Evolutionary conservation across 2,113 vertebrate genomes (phyloP).

Genomic region (Centropristis striata): DNA sequence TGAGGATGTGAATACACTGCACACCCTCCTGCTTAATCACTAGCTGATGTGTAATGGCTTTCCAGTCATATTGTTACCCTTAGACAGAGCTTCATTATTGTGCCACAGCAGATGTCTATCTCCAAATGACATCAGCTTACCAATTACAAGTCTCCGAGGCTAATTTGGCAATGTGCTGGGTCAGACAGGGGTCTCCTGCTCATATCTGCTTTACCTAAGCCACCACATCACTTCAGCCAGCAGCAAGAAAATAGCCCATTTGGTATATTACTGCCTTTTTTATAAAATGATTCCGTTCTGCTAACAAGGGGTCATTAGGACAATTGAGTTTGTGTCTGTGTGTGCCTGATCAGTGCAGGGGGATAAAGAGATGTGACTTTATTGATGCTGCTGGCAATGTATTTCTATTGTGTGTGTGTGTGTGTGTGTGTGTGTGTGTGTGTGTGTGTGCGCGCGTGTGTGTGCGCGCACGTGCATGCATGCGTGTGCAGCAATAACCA

Average conservation of each 20-base stretch:
- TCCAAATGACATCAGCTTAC: slow-evolving; percentile 79
- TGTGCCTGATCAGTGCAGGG: slow-evolving; percentile 56
- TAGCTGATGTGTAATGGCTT: slow-evolving; percentile 77
- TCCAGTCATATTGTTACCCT: slow-evolving; percentile 79
- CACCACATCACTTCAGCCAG: slow-evolving; percentile 57
- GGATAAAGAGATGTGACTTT: slow-evolving; percentile 51
- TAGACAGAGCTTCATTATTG: slow-evolving; percentile 76
- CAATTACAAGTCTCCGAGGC: slow-evolving; percentile 80
- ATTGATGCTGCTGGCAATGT: slow-evolving; percentile 53
- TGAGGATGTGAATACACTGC: slow-evolving; percentile 43
- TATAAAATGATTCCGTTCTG: slow-evolving; percentile 71
- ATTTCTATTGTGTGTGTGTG: slow-evolving; percentile 24
- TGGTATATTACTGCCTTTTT: slow-evolving; percentile 54
- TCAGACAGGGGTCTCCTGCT: slow-evolving; percentile 70
- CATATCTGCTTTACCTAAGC: slow-evolving; percentile 65
- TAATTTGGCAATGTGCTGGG: slow-evolving; percentile 75
- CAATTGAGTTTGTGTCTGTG: slow-evolving; percentile 80
- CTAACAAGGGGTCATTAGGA: slow-evolving; percentile 80
- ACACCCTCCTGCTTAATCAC: slow-evolving; percentile 65
- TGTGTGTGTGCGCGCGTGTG: no score
- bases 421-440: slow-evolving; percentile 24
- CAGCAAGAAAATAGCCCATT: slow-evolving; percentile 72
- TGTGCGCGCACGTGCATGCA: no score
- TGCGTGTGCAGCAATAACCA: slow-evolving; percentile 19
- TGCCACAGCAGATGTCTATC: slow-evolving; percentile 76